Evolutionary conservation across 2,113 vertebrate genomes (phyloP).

Genomic region (Antennarius striatus): DNA sequence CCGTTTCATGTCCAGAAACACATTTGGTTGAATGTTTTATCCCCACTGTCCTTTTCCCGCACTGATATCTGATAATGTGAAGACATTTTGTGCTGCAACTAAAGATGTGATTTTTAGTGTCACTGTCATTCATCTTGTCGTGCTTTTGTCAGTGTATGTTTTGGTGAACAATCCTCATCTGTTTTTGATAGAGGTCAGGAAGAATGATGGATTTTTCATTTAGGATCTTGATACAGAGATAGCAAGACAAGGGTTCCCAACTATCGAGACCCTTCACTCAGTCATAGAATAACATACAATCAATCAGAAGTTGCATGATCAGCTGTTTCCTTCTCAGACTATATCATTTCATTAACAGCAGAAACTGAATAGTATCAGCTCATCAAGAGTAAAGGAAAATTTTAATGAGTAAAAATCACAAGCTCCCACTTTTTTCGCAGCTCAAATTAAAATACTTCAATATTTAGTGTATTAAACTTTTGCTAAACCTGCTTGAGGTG

Average conservation of each 20-base stretch:
- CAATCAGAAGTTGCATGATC: too few species aligned
- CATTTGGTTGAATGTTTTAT: not conserved
- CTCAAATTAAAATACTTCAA: too few species aligned
- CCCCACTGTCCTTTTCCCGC: not conserved
- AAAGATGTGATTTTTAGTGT: not conserved
- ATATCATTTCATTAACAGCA: not conserved
- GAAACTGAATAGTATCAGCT: too few species aligned
- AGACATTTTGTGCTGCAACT: not conserved
- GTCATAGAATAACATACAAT: too few species aligned
- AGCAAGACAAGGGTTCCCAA: constrained; percentile 1
- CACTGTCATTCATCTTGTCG: not conserved
- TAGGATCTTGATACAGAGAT: not conserved
- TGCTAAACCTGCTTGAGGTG: too few species aligned
- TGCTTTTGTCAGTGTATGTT: not conserved
- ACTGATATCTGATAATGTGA: constrained; percentile 18
- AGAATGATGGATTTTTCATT: not conserved
- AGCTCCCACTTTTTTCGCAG: not conserved
- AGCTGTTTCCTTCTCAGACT: not conserved
- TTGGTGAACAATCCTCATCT: not conserved
- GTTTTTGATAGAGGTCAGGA: not conserved
- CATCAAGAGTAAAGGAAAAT: too few species aligned
- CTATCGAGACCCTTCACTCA: too few species aligned
- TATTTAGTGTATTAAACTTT: too few species aligned
- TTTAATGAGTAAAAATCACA: not conserved
- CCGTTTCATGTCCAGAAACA: constrained; percentile 10